These are phyloP conservation scores for Pangasius krempfi DNA, from an alignment of 2,797 vertebrate species.

Conservation along the genomic window DNA sequence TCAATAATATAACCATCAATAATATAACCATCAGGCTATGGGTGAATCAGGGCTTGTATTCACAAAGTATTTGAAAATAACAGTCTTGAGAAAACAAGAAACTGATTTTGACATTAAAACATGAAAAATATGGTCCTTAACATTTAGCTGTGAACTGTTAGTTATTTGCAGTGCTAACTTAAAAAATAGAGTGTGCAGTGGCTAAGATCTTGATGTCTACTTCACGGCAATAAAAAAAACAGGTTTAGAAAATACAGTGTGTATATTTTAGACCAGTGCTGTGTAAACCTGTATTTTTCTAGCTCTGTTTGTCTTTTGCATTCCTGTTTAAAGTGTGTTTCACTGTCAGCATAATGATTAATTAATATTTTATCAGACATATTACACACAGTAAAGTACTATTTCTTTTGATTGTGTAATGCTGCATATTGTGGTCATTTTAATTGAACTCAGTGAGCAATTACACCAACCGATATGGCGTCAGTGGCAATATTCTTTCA, in stretches of 20 bases:
- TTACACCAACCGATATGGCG: neutral
- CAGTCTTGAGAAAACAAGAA: neutral
- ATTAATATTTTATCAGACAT: neutral
- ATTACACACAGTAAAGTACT: neutral
- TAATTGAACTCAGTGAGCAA: neutral
- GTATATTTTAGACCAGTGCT: neutral
- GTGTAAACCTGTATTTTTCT: neutral
- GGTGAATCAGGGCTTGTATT: neutral
- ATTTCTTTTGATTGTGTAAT: constrained; percentile 1
- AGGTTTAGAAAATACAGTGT: neutral
- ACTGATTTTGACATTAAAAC: neutral
- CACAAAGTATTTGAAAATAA: neutral
- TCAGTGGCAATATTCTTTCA: neutral
- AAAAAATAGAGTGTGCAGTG: neutral
- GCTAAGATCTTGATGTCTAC: neutral
- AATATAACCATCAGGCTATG: neutral
- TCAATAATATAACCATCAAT: neutral
- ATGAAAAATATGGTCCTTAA: neutral
- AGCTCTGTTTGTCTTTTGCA: neutral
- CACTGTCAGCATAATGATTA: too few relatives aligned
- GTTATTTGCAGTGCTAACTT: neutral
- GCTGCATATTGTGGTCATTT: neutral
- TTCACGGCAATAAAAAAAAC: neutral
- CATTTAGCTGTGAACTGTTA: neutral
- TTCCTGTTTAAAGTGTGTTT: neutral